These are phyloP conservation scores for Zosterops borbonicus DNA, from an alignment of 2,113 vertebrate species.

Conservation along the genomic window DNA sequence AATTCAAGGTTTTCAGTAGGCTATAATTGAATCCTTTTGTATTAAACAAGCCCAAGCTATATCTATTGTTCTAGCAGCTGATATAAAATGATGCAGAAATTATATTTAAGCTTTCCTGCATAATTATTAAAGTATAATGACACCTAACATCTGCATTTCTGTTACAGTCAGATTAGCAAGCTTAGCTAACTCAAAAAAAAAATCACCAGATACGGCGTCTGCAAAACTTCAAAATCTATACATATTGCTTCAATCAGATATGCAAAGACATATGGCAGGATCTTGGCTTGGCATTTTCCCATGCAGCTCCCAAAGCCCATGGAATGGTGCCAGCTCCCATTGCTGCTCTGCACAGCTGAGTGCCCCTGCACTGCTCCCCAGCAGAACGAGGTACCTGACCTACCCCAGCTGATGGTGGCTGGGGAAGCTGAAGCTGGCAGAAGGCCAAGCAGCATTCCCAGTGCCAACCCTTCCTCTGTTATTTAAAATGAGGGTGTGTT, in stretches of 20 bases:
- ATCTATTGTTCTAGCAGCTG: slow-evolving; percentile 11
- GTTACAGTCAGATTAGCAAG: not conserved
- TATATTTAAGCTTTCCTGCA: slow-evolving; percentile 8
- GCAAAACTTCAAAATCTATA: not conserved
- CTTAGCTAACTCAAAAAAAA: not conserved
- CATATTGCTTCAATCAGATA: not conserved
- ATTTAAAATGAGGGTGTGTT: not conserved
- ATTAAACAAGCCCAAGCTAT: not conserved
- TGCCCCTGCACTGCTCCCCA: not conserved
- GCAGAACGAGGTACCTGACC: not conserved
- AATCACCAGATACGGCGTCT: not conserved
- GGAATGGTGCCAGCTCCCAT: not conserved
- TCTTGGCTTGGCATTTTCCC: not conserved
- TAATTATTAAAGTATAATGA: slow-evolving; percentile 13
- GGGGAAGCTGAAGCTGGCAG: not conserved
- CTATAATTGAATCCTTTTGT: slow-evolving; percentile 10
- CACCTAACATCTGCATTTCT: slow-evolving; percentile 4
- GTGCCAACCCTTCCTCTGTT: not conserved
- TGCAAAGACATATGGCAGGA: fast-evolving
- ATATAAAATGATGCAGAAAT: slow-evolving; percentile 9
- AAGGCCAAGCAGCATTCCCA: not conserved
- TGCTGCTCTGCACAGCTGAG: not conserved
- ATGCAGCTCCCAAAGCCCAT: fast-evolving
- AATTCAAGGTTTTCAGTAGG: not conserved
- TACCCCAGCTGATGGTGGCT: not conserved